Evolutionary conservation across 2,113 vertebrate species (phyloP).

Genomic region (Callipepla squamata): DNA sequence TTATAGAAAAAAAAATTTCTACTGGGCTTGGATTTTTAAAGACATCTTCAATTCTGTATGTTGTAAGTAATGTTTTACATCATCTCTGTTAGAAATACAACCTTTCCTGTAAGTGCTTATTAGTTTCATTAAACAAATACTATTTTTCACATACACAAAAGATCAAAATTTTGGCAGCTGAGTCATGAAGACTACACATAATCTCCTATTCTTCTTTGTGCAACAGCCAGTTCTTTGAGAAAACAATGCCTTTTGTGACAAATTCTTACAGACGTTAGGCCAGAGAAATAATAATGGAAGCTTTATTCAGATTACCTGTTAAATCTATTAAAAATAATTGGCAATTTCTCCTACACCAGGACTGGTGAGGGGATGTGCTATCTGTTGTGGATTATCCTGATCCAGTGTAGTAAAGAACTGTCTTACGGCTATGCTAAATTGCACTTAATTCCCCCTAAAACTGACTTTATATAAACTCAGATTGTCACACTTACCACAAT

Average conservation of each 20-base stretch:
- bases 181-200: not conserved
- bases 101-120: not conserved
- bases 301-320: constrained; percentile 14
- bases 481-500: not conserved
- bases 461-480: not conserved
- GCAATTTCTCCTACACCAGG: not conserved
- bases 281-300: not conserved
- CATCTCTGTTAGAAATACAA: not conserved
- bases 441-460: not conserved
- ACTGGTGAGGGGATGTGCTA: not conserved
- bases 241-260: constrained; percentile 24
- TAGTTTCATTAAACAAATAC: constrained; percentile 1
- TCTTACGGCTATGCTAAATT: not conserved
- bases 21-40: not conserved
- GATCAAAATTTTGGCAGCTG: constrained; percentile 17
- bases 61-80: constrained; percentile 3
- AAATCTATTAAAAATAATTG: not conserved
- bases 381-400: not conserved
- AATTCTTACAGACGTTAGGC: not conserved
- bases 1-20: not conserved
- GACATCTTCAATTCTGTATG: not conserved
- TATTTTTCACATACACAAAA: constrained; percentile 3
- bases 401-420: not conserved
- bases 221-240: not conserved
- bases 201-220: not conserved